These are phyloP conservation scores for Pocillopora grandis DNA, from an alignment of 92 coral and sea anemone species.

Conservation along the genomic window DNA sequence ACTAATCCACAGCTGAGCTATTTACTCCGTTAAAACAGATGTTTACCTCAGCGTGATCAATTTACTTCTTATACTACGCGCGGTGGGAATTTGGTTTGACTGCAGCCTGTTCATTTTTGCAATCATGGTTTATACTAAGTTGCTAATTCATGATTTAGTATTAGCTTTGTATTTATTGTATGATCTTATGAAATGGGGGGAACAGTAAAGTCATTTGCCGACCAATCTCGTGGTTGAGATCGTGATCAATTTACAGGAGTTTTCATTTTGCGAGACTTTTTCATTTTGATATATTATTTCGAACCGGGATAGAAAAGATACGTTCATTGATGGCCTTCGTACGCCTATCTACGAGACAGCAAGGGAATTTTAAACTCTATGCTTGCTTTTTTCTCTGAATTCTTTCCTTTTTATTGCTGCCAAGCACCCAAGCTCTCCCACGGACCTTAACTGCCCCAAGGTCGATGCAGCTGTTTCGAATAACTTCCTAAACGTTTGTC, in stretches of 20 bases:
- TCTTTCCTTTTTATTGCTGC: not conserved
- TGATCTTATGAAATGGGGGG: not conserved
- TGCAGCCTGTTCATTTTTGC: not conserved
- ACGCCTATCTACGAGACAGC: too few relatives aligned
- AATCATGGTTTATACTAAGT: not conserved
- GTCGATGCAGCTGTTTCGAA: not conserved
- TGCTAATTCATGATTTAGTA: not conserved
- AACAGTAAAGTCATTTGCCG: not conserved
- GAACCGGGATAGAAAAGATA: too few relatives aligned
- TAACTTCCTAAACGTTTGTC: not conserved
- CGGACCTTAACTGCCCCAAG: not conserved
- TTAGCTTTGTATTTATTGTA: not conserved
- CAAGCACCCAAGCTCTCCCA: slow-evolving; percentile 11
- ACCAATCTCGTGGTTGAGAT: too few relatives aligned
- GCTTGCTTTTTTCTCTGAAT: not conserved
- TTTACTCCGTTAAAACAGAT: not conserved
- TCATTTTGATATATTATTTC: too few relatives aligned
- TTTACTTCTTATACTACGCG: not conserved
- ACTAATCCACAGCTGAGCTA: not conserved
- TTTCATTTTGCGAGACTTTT: too few relatives aligned
- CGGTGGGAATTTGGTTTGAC: not conserved
- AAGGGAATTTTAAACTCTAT: too few relatives aligned
- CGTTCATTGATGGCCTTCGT: too few relatives aligned
- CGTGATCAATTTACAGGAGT: too few relatives aligned
- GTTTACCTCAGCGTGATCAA: not conserved